These are phyloP conservation scores for Lutjanus argentimaculatus DNA, from an alignment of 2,797 vertebrate species.

Conservation along the genomic window DNA sequence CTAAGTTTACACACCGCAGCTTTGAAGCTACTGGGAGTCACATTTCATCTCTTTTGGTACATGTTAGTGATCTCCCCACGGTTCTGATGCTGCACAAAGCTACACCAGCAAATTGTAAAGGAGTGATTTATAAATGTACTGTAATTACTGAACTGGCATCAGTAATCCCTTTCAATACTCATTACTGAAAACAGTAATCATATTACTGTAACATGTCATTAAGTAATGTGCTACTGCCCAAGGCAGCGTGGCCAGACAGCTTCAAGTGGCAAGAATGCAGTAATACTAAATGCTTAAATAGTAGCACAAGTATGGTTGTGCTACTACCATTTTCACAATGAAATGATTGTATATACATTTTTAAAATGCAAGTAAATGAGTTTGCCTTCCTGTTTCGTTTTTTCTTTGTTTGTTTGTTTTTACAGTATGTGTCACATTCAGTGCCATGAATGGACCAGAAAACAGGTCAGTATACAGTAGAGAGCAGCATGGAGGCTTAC, in stretches of 20 bases:
- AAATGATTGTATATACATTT: too few species aligned
- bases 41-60: neutral
- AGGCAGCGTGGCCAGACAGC: neutral
- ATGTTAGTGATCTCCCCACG: too few species aligned
- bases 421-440: too few species aligned
- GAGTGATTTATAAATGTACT: neutral
- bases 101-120: neutral
- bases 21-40: neutral
- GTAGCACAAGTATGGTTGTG: too few species aligned
- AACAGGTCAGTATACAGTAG: too few species aligned
- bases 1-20: neutral
- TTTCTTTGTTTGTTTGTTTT: too few species aligned
- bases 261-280: neutral
- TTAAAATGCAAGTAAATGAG: too few species aligned
- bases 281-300: neutral
- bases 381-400: too few species aligned
- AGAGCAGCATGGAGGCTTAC: too few species aligned
- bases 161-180: neutral
- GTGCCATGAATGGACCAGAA: too few species aligned
- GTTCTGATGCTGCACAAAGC: neutral
- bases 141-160: neutral
- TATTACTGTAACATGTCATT: neutral
- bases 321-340: too few species aligned
- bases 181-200: neutral
- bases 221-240: neutral